Base-by-base conservation (phyloP, 2,797 vertebrate species). In the Pogonophryne albipinna region DNA sequence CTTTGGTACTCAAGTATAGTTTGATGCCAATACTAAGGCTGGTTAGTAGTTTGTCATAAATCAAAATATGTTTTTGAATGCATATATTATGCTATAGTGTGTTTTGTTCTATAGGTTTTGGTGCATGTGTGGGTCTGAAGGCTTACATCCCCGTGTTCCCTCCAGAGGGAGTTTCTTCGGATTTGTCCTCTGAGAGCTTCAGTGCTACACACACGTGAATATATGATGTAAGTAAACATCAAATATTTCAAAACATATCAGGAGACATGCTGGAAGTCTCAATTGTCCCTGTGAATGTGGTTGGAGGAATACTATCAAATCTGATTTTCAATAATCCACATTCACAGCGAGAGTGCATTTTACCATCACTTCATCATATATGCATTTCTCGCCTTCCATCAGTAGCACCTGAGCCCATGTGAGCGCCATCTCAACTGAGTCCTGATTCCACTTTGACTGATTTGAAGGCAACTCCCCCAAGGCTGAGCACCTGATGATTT, bases 401-500 rank as follows among this genome's bases (percentile, higher is more conserved):
- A 8, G 27, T 15, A 10, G n/a, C 61, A 82, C 76, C 78, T 87
- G 81, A 64, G 44, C 51, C 51, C 55, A 44, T 10, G 20, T 13
- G 52, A 65, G 69, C 15, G 2, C 15, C 52, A 15, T 52, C 47
- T 77, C 66, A 51, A 72, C 61, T 61, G 44, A 15, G 47, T 23
- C 57, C 57, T 17, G 38, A 41, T 71, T 76, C 63, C 62, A 34
- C 66, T 64, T 64, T 58, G 70, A 78, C 60, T 55, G 61, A 83
- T 74, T 46, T 80, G 77, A 82, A 78, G 74, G 46, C 58, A 14
- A 62, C 20, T 73, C 76, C 73, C 69, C 15, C 0, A 47, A 64
- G 71, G 17, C 41, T 7, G 53, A 72, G 27, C 6, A 6, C 46
- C 46, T 1, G 1, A 82, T 92, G 70, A 76, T 82, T 91, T 76